A percentile compares a stretch with the other conserved stretches of the same genome.
These are phyloP conservation scores for Ellobius talpinus DNA, from an alignment of 2,113 vertebrate species.

Conservation along the genomic window DNA sequence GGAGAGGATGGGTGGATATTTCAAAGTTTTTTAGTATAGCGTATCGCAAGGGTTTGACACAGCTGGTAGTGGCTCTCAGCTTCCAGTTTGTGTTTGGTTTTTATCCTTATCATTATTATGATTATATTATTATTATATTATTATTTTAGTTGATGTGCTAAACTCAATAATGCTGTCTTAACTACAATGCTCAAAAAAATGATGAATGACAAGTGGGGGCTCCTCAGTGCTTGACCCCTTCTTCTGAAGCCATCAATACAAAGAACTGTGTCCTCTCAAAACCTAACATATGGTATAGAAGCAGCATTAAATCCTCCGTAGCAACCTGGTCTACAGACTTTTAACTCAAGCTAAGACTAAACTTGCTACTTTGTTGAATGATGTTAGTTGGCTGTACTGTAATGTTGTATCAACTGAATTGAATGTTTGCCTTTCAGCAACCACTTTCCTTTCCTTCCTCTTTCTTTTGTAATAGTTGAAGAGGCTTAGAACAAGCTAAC, in stretches of 20 bases:
- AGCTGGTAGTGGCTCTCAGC: slow-evolving; percentile 90
- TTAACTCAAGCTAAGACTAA: slow-evolving; percentile 87
- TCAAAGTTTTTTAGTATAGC: slow-evolving; percentile 91
- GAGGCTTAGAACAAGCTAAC: slow-evolving; percentile 93
- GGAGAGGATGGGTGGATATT: slow-evolving; percentile 87
- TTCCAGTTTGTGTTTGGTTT: slow-evolving; percentile 82
- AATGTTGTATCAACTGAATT: slow-evolving; percentile 97
- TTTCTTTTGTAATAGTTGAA: slow-evolving; percentile 90
- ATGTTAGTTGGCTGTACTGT: slow-evolving; percentile 94
- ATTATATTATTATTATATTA: slow-evolving; percentile 71
- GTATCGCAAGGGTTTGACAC: slow-evolving; percentile 90
- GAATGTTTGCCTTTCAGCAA: slow-evolving; percentile 90
- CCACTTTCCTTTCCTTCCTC: slow-evolving; percentile 69
- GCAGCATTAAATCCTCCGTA: slow-evolving; percentile 88
- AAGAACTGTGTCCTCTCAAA: slow-evolving; percentile 77
- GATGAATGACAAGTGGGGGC: slow-evolving; percentile 80
- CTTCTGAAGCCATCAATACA: slow-evolving; percentile 82
- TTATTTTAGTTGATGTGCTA: slow-evolving; percentile 89
- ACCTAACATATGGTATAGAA: slow-evolving; percentile 81
- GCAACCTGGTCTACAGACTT: slow-evolving; percentile 89
- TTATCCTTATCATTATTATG: slow-evolving; percentile 42
- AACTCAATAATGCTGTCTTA: slow-evolving; percentile 88
- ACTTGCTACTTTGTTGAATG: slow-evolving; percentile 90
- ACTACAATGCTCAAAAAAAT: slow-evolving; percentile 87
- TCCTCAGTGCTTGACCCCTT: slow-evolving; percentile 75